Percentiles rank a stretch among this genome's conserved stretches.
These are phyloP conservation scores for Pomatostomus ruficeps DNA, from an alignment of 2,113 vertebrate genomes.

Conservation along the genomic window DNA sequence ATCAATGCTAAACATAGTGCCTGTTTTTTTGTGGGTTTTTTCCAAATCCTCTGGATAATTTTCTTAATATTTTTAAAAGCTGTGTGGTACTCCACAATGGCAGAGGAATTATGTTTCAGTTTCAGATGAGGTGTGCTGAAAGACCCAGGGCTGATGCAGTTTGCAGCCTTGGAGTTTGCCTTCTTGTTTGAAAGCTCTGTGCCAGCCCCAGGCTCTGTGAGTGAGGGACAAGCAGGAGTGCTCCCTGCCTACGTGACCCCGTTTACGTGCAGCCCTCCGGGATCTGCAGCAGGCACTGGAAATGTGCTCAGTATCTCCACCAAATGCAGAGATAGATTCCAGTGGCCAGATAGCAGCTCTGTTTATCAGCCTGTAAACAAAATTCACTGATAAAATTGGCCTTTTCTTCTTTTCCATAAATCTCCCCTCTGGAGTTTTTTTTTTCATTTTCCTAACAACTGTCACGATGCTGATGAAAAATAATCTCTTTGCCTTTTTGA, in stretches of 20 bases:
- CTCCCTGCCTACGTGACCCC: background rate
- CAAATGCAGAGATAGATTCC: conserved; percentile 5
- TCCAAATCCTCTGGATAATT: background rate
- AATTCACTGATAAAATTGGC: conserved; percentile 20
- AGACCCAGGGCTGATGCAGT: conserved; percentile 59
- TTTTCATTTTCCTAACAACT: background rate
- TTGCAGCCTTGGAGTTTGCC: conserved; percentile 40
- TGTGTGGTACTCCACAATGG: conserved; percentile 1
- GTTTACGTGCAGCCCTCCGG: background rate
- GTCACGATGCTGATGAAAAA: conserved; percentile 31
- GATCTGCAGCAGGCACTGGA: background rate
- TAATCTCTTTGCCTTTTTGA: conserved; percentile 40
- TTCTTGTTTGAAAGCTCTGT: conserved; percentile 64
- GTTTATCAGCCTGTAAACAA: conserved; percentile 36
- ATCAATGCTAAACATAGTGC: background rate
- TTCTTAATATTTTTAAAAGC: conserved; percentile 65
- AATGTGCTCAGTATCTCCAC: background rate
- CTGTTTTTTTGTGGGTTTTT: background rate
- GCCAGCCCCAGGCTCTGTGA: conserved; percentile 41
- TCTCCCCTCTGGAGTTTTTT: background rate
- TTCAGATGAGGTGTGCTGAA: conserved; percentile 70
- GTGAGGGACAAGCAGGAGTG: background rate
- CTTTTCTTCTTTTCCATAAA: conserved; percentile 15
- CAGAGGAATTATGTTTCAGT: conserved; percentile 49
- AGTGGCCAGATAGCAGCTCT: background rate